These are phyloP conservation scores for Umimayanthus kanabou DNA, from an alignment of 92 coral and sea anemone genomes.

Conservation along the genomic window DNA sequence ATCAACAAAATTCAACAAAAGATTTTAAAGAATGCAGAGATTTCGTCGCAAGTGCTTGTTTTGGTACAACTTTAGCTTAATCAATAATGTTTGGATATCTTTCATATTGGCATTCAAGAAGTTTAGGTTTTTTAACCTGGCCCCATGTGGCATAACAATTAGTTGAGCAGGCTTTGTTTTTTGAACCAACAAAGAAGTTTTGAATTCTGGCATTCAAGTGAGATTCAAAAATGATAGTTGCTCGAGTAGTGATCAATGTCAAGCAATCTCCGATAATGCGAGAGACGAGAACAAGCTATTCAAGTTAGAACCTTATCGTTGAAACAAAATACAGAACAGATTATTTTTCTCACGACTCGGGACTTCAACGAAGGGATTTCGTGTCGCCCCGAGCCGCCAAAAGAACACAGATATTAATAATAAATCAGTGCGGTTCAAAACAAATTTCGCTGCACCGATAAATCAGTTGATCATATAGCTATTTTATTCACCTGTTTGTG, in stretches of 20 bases:
- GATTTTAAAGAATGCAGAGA: slow-evolving; percentile 37
- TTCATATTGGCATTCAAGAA: slow-evolving; percentile 9
- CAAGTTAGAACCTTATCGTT: not conserved
- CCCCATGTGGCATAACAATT: slow-evolving; percentile 72
- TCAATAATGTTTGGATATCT: slow-evolving; percentile 22
- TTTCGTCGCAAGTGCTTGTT: slow-evolving; percentile 4
- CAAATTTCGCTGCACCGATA: slow-evolving; percentile 31
- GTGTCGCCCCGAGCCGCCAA: slow-evolving; percentile 30
- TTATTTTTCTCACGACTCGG: slow-evolving; percentile 8
- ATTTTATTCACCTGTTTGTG: slow-evolving; percentile 55
- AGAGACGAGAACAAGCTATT: slow-evolving; percentile 24
- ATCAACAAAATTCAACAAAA: slow-evolving; percentile 19
- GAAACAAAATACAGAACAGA: slow-evolving; percentile 15
- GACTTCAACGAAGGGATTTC: slow-evolving; percentile 23
- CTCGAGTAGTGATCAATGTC: not conserved
- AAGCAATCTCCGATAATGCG: slow-evolving; percentile 3
- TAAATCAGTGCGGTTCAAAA: slow-evolving; percentile 28
- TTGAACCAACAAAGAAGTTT: slow-evolving; percentile 31
- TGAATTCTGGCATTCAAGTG: slow-evolving; percentile 3
- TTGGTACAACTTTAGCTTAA: not conserved
- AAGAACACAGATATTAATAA: slow-evolving; percentile 12
- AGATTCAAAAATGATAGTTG: slow-evolving; percentile 25
- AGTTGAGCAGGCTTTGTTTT: slow-evolving; percentile 50
- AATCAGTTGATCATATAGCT: slow-evolving; percentile 46
- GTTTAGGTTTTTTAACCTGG: not conserved